phyloP scores from a whole-genome alignment of 2,888 invertebrate species.

The Drosophila nigricruria region DNA sequence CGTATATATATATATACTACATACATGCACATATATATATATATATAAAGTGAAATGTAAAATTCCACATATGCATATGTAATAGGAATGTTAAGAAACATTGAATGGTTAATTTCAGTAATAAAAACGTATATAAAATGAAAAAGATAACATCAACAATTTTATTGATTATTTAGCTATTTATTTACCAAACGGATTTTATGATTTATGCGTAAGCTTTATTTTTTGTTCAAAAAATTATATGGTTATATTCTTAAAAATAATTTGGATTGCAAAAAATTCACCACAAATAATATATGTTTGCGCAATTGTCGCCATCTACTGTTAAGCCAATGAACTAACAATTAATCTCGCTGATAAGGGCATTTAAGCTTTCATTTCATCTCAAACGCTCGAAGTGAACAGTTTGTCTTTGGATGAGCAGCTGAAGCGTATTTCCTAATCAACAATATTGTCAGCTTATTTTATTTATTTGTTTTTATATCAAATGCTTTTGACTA shows the following conservation, averaged over 20 bases:
- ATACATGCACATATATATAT: conserved; percentile 26
- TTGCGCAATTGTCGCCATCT: background rate
- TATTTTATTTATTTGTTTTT: background rate
- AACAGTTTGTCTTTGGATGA: background rate
- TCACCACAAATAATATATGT: background rate
- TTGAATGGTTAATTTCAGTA: conserved; percentile 76
- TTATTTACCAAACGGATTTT: no score
- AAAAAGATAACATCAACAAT: background rate
- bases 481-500: background rate
- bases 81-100: conserved; percentile 61
- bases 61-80: conserved; percentile 55
- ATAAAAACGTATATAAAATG: conserved; percentile 64
- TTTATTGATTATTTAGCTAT: background rate
- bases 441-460: background rate
- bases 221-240: no score
- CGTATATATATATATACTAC: conserved; percentile 12
- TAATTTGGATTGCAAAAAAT: background rate
- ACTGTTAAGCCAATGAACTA: background rate
- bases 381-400: background rate
- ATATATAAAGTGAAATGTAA: conserved; percentile 39
- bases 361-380: background rate
- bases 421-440: background rate
- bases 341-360: background rate
- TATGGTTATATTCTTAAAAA: no score
- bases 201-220: no score